Evolutionary conservation across 2,888 invertebrate species (phyloP), one percentile per base, ranked within the genome.

Genomic region (Noctua pronuba): DNA sequence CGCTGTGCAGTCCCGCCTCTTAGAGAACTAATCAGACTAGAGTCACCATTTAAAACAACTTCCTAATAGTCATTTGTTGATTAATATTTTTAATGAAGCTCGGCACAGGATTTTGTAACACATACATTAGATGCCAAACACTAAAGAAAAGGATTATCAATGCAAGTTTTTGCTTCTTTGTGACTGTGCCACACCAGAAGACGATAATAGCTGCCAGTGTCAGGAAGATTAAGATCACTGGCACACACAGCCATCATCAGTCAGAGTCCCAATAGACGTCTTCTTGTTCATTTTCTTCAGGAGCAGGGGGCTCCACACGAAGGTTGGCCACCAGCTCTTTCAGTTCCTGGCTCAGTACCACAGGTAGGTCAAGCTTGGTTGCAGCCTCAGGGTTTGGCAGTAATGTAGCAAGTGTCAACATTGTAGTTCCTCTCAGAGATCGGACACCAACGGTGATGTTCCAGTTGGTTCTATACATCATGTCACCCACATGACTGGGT

Each of bases 371-470:
- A 0, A 97, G 90, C 4, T 86, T 77, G 1, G 90, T 90, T 0
- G 95, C 95, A 55, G 93, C 92, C 5, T 92, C 90, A 0, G 94
- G 89, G 10, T 91, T 87, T 0, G 85, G 87, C 6, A 97, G 77
- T 31, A 87, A 80, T 28, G 94, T 87, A 8, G 97, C 97, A 13
- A 97, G 85, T 2, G 91, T 89, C 84, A 97, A 87, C 87, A 97
- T 86, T 0, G 96, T 94, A 1, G 95, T 94, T 44, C 93, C 92
- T 64, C 95, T 93, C 13, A 97, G 92, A n/a, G 95, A 94, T 44
- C 97, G 95, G 5, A 97, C 88, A 2, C 97, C 95, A 0, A 97
- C 89, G 1, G 97, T 97, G 31, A 97, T 97, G 31, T 95, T 95
- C 92, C 97, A 97, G 68, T 96, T 93, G 0, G 94, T 94, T 77